Evolutionary conservation across 92 coral and sea anemone species (phyloP), one percentile per base, ranked within the genome.

Genomic region (Diadumene lineata): DNA sequence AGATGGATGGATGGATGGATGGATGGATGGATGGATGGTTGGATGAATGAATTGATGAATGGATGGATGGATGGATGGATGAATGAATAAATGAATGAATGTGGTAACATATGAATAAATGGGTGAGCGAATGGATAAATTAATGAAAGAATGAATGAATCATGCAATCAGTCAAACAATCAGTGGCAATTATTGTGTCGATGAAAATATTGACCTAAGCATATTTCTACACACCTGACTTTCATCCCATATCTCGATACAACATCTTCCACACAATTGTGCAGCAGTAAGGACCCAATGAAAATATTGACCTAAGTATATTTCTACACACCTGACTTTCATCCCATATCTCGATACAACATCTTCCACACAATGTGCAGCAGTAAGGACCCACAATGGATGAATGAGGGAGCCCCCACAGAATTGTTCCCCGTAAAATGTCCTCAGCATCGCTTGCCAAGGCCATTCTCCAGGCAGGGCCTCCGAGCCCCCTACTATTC

Each of bases 361-460:
- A 31, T 48, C 62, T 30, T 53, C 44, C 10, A 85, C 24, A 34
- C 85, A 79, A 34, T 74, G 82, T 27, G 81, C 85, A 3, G 85
- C 85, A 22, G 90, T 85, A 0, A 85, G 65, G 1, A 85, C 74
- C 90, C 90, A 85, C 1, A 48, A 32, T 11, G 82, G 64, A 69
- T 75, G 69, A 11, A 80, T 57, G n/a, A 85, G 64, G 1, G 90
- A 62, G 56, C 90, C 90, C 24, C 90, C 90, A 68, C 90, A 85
- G 65, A 81, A 73, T 50, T 73, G 83, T 8, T 16, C 28, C 28
- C 84, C 84, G 32, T 61, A 68, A 77, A 79, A 70, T 34, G 60
- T 61, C 65, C 64, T 68, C 34, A 85, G 58, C 75, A 85, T 66
- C 11, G 64, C 90, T 71, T 71, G 78, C 84, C 79, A 80, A 3